Evolutionary conservation across 2,888 invertebrate genomes (phyloP).

Genomic region (Caenorhabditis sinica): DNA sequence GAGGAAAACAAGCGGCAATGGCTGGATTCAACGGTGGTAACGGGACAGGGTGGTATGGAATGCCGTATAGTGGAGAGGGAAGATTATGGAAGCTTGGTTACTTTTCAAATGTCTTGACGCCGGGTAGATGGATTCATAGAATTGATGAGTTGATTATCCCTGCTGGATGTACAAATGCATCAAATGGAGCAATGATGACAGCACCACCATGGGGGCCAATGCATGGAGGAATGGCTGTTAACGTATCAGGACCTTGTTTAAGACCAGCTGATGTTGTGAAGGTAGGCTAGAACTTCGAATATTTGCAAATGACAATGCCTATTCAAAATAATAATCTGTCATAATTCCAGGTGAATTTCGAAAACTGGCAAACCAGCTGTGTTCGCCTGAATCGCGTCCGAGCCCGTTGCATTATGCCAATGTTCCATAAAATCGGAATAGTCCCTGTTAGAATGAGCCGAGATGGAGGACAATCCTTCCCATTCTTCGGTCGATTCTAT

Average conservation of each 20-base stretch:
- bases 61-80: conserved; percentile 85
- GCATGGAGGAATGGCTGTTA: conserved; percentile 96
- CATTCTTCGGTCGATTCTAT: conserved; percentile 82
- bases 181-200: conserved; percentile 79
- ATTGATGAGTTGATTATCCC: conserved; percentile 89
- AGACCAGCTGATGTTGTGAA: conserved; percentile 88
- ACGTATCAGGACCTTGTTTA: conserved; percentile 97
- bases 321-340: neutral
- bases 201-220: conserved; percentile 97
- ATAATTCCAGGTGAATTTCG: conserved; percentile 67
- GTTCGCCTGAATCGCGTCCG: conserved; percentile 73
- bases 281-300: conserved; percentile 52
- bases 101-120: conserved; percentile 82
- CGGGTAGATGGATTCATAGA: conserved; percentile 93
- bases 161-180: conserved; percentile 80
- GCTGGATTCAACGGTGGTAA: conserved; percentile 98
- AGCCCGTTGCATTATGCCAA: conserved; percentile 82
- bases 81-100: conserved; percentile 86
- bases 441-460: conserved; percentile 80
- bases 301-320: neutral
- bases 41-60: conserved; percentile 87
- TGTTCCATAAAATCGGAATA: conserved; percentile 82
- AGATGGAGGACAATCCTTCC: conserved; percentile 83
- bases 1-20: conserved; percentile 80
- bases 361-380: conserved; percentile 78